Conservation (phyloP, 2,113 vertebrate species). For the Empidonax alnorum region DNA sequence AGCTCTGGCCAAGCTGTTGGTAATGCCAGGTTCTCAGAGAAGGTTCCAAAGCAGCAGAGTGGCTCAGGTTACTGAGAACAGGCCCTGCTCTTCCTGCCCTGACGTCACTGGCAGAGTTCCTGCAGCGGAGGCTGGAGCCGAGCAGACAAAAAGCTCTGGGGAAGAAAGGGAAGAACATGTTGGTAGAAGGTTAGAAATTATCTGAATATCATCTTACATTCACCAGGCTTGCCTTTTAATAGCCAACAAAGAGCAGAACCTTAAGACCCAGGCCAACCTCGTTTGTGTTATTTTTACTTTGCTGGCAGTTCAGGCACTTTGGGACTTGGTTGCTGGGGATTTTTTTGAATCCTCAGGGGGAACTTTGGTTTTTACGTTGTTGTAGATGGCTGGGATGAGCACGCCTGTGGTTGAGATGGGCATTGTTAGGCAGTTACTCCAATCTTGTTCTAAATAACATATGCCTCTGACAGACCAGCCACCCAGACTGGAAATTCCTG, state of each 20-base stretch:
- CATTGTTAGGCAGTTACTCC: conserved; percentile 5
- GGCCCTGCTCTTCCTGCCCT: neutral
- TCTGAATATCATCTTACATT: neutral
- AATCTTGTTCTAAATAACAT: neutral
- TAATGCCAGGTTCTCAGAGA: neutral
- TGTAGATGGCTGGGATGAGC: neutral
- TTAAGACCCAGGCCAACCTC: neutral
- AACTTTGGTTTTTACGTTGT: neutral
- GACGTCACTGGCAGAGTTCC: neutral
- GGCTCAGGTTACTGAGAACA: neutral
- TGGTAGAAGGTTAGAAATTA: neutral
- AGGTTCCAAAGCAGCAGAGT: neutral
- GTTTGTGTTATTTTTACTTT: neutral
- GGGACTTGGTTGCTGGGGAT: neutral
- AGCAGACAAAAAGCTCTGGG: neutral
- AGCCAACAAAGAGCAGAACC: neutral
- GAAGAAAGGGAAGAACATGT: neutral
- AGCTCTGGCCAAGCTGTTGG: neutral
- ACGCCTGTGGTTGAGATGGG: conserved; percentile 19
- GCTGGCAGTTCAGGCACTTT: neutral
- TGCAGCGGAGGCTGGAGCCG: neutral
- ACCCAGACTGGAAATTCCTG: neutral
- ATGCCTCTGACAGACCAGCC: neutral
- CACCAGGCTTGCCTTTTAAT: neutral
- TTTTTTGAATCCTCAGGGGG: neutral